Evolutionary conservation across 2,113 vertebrate genomes (phyloP).

Genomic region (Zosterops pallidus): DNA sequence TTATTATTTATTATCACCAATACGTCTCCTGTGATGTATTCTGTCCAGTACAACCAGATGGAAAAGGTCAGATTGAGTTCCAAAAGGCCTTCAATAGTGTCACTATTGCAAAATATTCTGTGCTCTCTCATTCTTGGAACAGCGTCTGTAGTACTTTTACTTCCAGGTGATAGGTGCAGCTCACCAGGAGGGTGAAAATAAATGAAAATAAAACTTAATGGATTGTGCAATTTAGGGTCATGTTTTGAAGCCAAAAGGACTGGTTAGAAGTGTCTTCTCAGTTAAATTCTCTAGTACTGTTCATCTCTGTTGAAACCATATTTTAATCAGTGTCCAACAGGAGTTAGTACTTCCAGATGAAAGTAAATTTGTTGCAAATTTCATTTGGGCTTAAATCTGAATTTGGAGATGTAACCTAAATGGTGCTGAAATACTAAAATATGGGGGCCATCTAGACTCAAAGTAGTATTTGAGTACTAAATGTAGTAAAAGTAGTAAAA

Average conservation of each 20-base stretch:
- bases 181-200: neutral
- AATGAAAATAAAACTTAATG: neutral
- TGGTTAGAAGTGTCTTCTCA: neutral
- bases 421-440: neutral
- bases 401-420: neutral
- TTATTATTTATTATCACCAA: neutral
- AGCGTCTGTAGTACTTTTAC: neutral
- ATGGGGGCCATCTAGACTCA: neutral
- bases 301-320: neutral
- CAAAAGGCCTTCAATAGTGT: neutral
- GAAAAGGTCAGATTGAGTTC: neutral
- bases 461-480: neutral
- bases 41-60: neutral
- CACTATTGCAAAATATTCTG: neutral
- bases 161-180: neutral
- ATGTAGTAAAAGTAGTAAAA: too few relatives aligned
- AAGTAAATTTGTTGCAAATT: neutral
- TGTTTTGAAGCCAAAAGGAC: neutral
- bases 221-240: neutral
- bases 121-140: neutral
- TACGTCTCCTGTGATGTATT: neutral
- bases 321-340: neutral
- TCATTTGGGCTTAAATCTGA: neutral
- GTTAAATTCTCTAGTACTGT: neutral
- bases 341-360: neutral